phyloP scores from a whole-genome alignment of 2,113 vertebrate species.

The Xiphophorus hellerii region DNA sequence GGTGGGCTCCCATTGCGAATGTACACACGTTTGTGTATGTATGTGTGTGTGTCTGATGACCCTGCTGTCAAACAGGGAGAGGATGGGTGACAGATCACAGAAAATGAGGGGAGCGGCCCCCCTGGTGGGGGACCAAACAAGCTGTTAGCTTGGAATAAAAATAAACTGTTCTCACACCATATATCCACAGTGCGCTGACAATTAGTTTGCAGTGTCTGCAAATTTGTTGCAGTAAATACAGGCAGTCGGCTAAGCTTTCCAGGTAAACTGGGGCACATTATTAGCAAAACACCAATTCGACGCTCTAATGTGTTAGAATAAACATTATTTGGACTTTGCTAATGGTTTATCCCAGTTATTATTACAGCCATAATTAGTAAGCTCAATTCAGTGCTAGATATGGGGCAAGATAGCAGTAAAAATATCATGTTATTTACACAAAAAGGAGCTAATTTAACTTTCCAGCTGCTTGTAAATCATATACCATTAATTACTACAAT shows the following conservation, averaged over 20 bases:
- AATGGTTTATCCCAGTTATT: background rate
- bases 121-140: constrained; percentile 69
- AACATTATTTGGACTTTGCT: constrained; percentile 2
- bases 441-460: background rate
- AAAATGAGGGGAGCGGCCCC: constrained; percentile 43
- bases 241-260: background rate
- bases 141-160: constrained; percentile 76
- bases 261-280: background rate
- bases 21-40: constrained; percentile 37
- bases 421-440: background rate
- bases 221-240: constrained; percentile 43
- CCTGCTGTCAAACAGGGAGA: constrained; percentile 64
- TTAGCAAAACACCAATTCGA: background rate
- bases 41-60: constrained; percentile 56
- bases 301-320: constrained; percentile 1
- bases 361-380: background rate
- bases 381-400: background rate
- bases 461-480: no score
- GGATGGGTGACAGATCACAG: constrained; percentile 69
- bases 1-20: constrained; percentile 44
- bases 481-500: background rate
- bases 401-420: background rate
- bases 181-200: constrained; percentile 17
- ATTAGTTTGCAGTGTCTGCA: constrained; percentile 35
- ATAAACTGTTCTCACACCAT: constrained; percentile 67